Base-by-base conservation (phyloP, 1,140 invertebrate species). In the Oedothorax gibbosus region DNA sequence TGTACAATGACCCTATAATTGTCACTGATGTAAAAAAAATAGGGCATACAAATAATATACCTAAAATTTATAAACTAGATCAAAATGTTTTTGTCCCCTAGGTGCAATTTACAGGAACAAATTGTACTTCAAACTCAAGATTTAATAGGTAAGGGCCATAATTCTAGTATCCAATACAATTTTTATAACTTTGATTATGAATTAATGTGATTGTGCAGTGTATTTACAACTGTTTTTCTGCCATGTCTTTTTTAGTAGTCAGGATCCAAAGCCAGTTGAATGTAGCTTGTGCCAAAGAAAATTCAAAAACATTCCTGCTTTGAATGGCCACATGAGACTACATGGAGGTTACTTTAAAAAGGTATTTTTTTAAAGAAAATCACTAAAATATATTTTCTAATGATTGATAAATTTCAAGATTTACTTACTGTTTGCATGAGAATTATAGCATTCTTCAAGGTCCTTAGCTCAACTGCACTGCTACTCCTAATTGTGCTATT, bases 281-380 rank as follows among this genome's bases (percentile, higher is more conserved):
- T 99, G 97, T 90, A 96, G 96, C 90, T 92, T 98, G 60, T 99
- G 97, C 90, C 95, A 97, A 90, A 93, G 96, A 72, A 95, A 96
- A 90, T 98, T 99, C 91, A 98, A 98, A 92, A 99, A 98, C 90
- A 95, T 98, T 90, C 96, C 97, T 9, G 97, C 97, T 18, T 93
- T 99, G 53, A 99, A 99, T 91, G 97, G 97, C 15, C 97, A 99
- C 35, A 99, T 98, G 97, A 92, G 97, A 87, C 92, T 98, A 35
- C 97, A 99, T 91, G 97, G 97, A 15, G 97, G 97, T 77, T 98
- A 98, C 90, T 96, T 97, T 89, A 98, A 98, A 90, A 98, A 98
- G 93, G 79, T 86, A 50, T 72, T 15, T 35, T 35, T 35, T 35
- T 35, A 35, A 35, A 35, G n/a, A n/a, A 35, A 35, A 35, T 35